Percentiles rank a stretch among this genome's conserved stretches.
Conservation (phyloP, 2,113 vertebrate genomes). For the Silurus asotus region DNA sequence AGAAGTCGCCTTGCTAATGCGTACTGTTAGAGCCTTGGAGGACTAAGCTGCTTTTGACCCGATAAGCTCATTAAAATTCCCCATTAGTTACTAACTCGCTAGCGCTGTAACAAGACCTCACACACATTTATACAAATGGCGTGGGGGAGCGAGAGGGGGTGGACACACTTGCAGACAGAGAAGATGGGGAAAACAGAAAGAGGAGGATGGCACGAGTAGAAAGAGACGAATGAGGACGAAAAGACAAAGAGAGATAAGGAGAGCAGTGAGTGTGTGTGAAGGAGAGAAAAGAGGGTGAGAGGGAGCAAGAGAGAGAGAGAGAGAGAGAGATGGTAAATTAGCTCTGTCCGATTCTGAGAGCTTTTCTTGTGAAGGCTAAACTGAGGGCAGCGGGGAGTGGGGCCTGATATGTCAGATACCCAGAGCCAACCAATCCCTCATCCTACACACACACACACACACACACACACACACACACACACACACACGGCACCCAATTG, state of each 20-base stretch:
- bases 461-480: slow-evolving; percentile 51
- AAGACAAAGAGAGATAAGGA: slow-evolving; percentile 1
- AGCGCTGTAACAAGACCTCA: slow-evolving; percentile 67
- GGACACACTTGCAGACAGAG: background rate
- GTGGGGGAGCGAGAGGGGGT: background rate
- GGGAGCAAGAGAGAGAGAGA: background rate
- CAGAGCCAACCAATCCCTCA: slow-evolving; percentile 77
- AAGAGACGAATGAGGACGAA: background rate
- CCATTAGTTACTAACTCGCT: slow-evolving; percentile 72
- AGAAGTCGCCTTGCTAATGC: slow-evolving; percentile 50
- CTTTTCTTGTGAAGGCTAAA: slow-evolving; percentile 76
- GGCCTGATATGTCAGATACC: slow-evolving; percentile 75
- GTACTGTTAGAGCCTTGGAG: slow-evolving; percentile 62
- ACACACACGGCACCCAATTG: slow-evolving; percentile 53
- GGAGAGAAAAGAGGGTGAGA: background rate
- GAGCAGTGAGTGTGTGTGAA: background rate
- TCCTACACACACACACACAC: slow-evolving; percentile 50
- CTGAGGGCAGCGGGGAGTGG: slow-evolving; percentile 75
- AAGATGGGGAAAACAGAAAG: background rate
- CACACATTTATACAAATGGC: slow-evolving; percentile 12
- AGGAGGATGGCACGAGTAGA: background rate
- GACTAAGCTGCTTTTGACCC: slow-evolving; percentile 78
- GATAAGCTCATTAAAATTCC: slow-evolving; percentile 82
- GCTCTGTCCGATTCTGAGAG: slow-evolving; percentile 59
- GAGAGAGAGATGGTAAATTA: slow-evolving; percentile 67